Evolutionary conservation across 2,797 vertebrate genomes (phyloP).

Genomic region (Coilia nasus): DNA sequence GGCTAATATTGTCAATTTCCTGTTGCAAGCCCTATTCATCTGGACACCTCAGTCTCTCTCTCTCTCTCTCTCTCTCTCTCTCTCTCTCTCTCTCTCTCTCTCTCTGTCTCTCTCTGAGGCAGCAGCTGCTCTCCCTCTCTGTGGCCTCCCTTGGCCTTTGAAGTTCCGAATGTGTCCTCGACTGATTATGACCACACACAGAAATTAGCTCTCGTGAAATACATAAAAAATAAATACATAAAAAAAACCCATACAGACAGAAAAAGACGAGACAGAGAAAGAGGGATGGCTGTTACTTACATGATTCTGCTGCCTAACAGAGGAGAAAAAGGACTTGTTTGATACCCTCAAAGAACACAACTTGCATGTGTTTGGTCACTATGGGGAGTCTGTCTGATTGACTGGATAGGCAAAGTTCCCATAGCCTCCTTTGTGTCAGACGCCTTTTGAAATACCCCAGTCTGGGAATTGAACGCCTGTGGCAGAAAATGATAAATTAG

Average conservation of each 20-base stretch:
- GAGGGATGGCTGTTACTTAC: slow-evolving; percentile 70
- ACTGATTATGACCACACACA: slow-evolving; percentile 72
- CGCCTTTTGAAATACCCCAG: slow-evolving; percentile 80
- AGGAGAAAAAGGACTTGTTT: slow-evolving; percentile 72
- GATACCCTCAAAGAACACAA: slow-evolving; percentile 78
- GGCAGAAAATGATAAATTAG: slow-evolving; percentile 83
- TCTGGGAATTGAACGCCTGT: slow-evolving; percentile 79
- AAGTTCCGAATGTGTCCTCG: slow-evolving; percentile 48
- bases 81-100: slow-evolving; percentile 87
- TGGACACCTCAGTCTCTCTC: slow-evolving; percentile 80
- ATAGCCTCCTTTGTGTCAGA: slow-evolving; percentile 81
- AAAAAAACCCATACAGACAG: slow-evolving; percentile 34
- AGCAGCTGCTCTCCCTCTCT: slow-evolving; percentile 96
- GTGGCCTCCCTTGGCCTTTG: slow-evolving; percentile 66
- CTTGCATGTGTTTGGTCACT: slow-evolving; percentile 74
- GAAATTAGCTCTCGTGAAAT: slow-evolving; percentile 65
- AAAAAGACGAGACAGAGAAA: slow-evolving; percentile 48
- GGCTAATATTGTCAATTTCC: background rate
- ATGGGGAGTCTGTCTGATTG: slow-evolving; percentile 83
- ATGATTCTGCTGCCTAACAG: slow-evolving; percentile 73
- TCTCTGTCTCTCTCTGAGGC: slow-evolving; percentile 89
- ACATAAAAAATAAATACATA: slow-evolving; percentile 47
- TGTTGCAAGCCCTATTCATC: slow-evolving; percentile 68
- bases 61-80: slow-evolving; percentile 80
- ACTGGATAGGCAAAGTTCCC: slow-evolving; percentile 83